Evolutionary conservation across 2,888 invertebrate species (phyloP).

Genomic region (Pollenia griseotomentosa): DNA sequence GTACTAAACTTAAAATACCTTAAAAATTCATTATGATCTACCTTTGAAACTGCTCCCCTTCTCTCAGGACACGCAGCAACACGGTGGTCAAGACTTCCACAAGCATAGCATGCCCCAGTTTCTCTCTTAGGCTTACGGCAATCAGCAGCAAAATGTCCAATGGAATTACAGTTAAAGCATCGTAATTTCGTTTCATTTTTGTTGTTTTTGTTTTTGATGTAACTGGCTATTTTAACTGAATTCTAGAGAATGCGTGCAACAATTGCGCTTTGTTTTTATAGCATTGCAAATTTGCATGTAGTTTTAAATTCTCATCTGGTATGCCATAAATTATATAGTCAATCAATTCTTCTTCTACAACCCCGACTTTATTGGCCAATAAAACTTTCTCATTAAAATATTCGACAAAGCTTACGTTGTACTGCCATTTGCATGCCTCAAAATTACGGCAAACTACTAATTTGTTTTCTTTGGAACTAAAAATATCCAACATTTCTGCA

Average conservation of each 20-base stretch:
- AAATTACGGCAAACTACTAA: background rate
- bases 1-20: constrained; percentile 54
- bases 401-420: background rate
- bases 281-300: background rate
- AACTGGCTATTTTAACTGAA: constrained; percentile 14
- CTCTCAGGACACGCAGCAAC: constrained; percentile 53
- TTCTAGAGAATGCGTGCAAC: constrained; percentile 10
- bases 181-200: background rate
- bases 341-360: background rate
- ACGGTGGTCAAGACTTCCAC: constrained; percentile 53
- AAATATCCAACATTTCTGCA: background rate
- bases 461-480: background rate
- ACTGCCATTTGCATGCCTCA: background rate
- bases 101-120: constrained; percentile 63
- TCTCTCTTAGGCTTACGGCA: constrained; percentile 59
- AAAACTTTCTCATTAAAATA: background rate
- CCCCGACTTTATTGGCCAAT: background rate
- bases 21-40: constrained; percentile 43
- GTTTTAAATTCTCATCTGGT: background rate
- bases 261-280: background rate
- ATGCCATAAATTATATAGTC: background rate
- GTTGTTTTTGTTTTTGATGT: background rate
- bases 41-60: background rate
- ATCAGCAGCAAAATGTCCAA: constrained; percentile 59
- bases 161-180: constrained; percentile 64